Conservation (phyloP, 2,113 vertebrate genomes). For the Hemicordylus capensis region DNA sequence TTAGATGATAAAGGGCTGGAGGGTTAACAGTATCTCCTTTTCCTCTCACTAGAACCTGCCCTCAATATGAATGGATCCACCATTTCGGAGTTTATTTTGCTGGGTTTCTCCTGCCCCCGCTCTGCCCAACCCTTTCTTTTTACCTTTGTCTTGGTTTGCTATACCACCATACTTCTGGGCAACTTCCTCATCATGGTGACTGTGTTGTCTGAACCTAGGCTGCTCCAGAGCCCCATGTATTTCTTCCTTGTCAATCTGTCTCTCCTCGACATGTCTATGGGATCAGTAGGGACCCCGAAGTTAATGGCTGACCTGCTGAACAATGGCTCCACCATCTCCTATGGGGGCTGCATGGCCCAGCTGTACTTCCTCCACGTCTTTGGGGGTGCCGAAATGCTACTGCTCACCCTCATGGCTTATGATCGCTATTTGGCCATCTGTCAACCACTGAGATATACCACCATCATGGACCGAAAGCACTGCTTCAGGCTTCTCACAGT, state of each 20-base stretch:
- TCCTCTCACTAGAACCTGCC: background rate
- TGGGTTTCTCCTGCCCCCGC: slow-evolving; percentile 49
- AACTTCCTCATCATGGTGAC: slow-evolving; percentile 51
- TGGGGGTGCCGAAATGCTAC: slow-evolving; percentile 53
- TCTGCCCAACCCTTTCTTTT: slow-evolving; percentile 41
- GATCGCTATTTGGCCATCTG: slow-evolving; percentile 62
- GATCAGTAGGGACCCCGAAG: slow-evolving; percentile 55
- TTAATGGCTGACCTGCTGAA: slow-evolving; percentile 40
- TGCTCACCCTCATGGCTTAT: slow-evolving; percentile 58
- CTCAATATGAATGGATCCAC: background rate
- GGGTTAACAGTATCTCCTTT: background rate
- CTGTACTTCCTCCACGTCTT: slow-evolving; percentile 61
- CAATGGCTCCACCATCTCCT: slow-evolving; percentile 36
- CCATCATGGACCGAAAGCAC: slow-evolving; percentile 36
- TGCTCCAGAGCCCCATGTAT: slow-evolving; percentile 62
- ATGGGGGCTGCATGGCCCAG: slow-evolving; percentile 48
- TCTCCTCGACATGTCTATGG: slow-evolving; percentile 56
- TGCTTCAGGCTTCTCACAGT: slow-evolving; percentile 34
- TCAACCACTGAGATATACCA: slow-evolving; percentile 54
- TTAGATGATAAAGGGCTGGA: no score
- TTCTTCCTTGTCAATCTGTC: slow-evolving; percentile 55
- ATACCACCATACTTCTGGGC: slow-evolving; percentile 33
- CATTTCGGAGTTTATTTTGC: slow-evolving; percentile 56
- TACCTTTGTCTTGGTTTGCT: slow-evolving; percentile 27
- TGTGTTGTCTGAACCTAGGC: slow-evolving; percentile 34